phyloP scores from a whole-genome alignment of 2,113 vertebrate genomes.

The Rattus norvegicus region GRCr8 NC_086028.1:52518501-52519000 shows the following conservation, averaged over 20 bases:
- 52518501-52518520: not conserved
- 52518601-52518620: not conserved
- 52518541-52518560: not conserved
- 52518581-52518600: not conserved
- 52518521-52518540: not conserved
- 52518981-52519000: constrained; percentile 11
- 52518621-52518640: not conserved
- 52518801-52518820: not conserved
- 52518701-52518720: not conserved
- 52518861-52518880: not conserved
- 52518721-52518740: not conserved
- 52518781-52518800: not conserved
- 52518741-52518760: not conserved
- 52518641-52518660: not conserved
- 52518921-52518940: not conserved
- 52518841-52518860: not conserved
- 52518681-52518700: not conserved
- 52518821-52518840: too few relatives aligned
- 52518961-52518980: not conserved
- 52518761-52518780: not conserved
- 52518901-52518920: not conserved
- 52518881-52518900: not conserved
- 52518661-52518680: not conserved
- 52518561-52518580: not conserved
- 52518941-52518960: not conserved